A percentile compares a stretch with the other conserved stretches of the same genome.
These are phyloP conservation scores for Enteromius treurensis DNA, from an alignment of 2,797 vertebrate species.

Conservation along the genomic window DNA sequence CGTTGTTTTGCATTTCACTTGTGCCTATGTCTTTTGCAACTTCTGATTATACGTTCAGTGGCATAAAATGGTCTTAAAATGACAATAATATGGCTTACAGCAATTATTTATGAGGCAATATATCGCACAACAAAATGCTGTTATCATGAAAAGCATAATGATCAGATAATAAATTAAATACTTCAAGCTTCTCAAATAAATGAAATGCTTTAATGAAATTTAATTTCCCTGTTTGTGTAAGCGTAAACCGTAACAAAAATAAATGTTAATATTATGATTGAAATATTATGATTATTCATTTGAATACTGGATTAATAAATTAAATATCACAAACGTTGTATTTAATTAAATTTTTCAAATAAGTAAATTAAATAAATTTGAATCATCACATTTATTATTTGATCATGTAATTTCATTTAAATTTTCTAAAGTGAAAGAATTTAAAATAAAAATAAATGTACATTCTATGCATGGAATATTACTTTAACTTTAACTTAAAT, in stretches of 20 bases:
- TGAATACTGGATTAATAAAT: not conserved
- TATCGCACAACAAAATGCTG: too few species aligned
- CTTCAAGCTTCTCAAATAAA: not conserved
- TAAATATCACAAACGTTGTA: not conserved
- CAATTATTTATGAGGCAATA: too few species aligned
- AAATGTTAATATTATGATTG: not conserved
- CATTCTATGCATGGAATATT: not conserved
- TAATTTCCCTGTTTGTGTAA: not conserved
- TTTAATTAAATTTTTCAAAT: not conserved
- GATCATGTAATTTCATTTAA: not conserved
- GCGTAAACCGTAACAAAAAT: not conserved
- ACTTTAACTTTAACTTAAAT: not conserved
- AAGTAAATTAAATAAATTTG: too few species aligned
- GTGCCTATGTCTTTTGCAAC: too few species aligned
- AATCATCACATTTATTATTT: not conserved
- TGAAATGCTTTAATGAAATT: not conserved
- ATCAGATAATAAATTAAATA: not conserved
- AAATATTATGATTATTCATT: not conserved
- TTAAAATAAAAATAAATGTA: not conserved
- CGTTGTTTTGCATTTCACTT: too few species aligned
- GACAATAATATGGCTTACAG: too few species aligned
- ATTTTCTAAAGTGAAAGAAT: not conserved
- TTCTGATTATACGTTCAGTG: too few species aligned
- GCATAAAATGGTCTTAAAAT: too few species aligned
- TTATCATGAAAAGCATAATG: not conserved